Evolutionary conservation across 2,797 vertebrate species (phyloP).

Genomic region (Enteromius radiatus): DNA sequence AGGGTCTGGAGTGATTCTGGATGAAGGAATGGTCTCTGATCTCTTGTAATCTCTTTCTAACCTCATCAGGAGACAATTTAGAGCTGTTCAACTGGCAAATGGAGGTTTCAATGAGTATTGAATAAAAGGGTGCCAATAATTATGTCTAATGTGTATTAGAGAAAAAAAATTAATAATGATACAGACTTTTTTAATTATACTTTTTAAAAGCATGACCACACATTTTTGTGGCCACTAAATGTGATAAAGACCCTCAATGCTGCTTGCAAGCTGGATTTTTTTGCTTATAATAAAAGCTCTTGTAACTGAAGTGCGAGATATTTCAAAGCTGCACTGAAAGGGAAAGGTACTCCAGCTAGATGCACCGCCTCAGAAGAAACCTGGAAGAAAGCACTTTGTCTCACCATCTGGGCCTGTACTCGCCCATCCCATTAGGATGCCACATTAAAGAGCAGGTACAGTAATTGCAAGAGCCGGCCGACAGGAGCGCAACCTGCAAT

Average conservation of each 20-base stretch:
- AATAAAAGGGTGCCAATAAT: too few species aligned
- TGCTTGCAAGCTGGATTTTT: neutral
- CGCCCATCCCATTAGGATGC: slow-evolving; percentile 73
- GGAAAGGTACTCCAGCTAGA: slow-evolving; percentile 75
- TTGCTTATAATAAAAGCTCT: neutral
- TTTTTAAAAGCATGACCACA: too few species aligned
- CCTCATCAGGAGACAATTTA: too few species aligned
- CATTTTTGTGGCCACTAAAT: neutral
- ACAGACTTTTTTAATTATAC: too few species aligned
- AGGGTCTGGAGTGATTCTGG: too few species aligned
- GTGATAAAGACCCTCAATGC: neutral
- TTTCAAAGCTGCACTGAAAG: slow-evolving; percentile 49
- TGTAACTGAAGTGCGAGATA: slow-evolving; percentile 30
- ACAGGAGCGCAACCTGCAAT: slow-evolving; percentile 74
- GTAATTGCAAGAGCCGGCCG: slow-evolving; percentile 73
- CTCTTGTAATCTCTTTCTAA: too few species aligned
- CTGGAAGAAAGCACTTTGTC: slow-evolving; percentile 75
- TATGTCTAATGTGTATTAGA: too few species aligned
- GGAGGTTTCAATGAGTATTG: too few species aligned
- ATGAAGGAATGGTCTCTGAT: too few species aligned
- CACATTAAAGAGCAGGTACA: slow-evolving; percentile 76
- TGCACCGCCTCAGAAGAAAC: slow-evolving; percentile 66
- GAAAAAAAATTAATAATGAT: too few species aligned
- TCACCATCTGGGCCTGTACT: slow-evolving; percentile 77
- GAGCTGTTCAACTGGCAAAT: too few species aligned